These are phyloP conservation scores for Linnaemya tessellans DNA, from an alignment of 2,888 invertebrate species.

Conservation along the genomic window DNA sequence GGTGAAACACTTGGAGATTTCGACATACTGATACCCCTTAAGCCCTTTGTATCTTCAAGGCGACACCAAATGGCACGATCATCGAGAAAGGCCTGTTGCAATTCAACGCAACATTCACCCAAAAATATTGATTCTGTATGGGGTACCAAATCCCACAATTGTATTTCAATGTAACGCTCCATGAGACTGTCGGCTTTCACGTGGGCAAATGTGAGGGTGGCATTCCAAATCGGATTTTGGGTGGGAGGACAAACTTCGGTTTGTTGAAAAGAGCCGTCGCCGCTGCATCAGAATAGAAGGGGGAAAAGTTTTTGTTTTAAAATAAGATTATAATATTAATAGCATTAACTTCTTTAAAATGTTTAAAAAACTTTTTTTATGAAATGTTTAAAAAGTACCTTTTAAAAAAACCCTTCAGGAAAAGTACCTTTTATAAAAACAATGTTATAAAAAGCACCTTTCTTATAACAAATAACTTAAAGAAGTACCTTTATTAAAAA, in stretches of 20 bases:
- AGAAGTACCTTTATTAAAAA: neutral
- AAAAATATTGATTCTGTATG: conserved; percentile 92
- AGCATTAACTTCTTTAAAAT: too few species aligned
- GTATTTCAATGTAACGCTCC: conserved; percentile 92
- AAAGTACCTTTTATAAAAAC: neutral
- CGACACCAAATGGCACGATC: conserved; percentile 96
- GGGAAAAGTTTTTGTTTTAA: too few species aligned
- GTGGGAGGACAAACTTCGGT: conserved; percentile 94
- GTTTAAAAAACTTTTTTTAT: too few species aligned
- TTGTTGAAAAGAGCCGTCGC: conserved; percentile 90
- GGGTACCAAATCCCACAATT: conserved; percentile 93
- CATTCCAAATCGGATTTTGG: conserved; percentile 96
- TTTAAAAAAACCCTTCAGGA: neutral
- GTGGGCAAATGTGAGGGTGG: conserved; percentile 92
- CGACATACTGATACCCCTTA: conserved; percentile 85
- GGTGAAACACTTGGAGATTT: conserved; percentile 91
- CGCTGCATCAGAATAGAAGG: conserved; percentile 83
- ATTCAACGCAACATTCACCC: conserved; percentile 89
- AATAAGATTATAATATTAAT: too few species aligned
- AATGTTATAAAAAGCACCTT: neutral
- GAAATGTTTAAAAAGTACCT: neutral
- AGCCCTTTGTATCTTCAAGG: conserved; percentile 89
- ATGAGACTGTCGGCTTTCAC: conserved; percentile 91
- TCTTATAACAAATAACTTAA: too few species aligned
- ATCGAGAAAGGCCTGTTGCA: conserved; percentile 91